These are phyloP conservation scores for Aphaenogaster floridana DNA, from an alignment of 1,140 invertebrate species.

Conservation along the genomic window DNA sequence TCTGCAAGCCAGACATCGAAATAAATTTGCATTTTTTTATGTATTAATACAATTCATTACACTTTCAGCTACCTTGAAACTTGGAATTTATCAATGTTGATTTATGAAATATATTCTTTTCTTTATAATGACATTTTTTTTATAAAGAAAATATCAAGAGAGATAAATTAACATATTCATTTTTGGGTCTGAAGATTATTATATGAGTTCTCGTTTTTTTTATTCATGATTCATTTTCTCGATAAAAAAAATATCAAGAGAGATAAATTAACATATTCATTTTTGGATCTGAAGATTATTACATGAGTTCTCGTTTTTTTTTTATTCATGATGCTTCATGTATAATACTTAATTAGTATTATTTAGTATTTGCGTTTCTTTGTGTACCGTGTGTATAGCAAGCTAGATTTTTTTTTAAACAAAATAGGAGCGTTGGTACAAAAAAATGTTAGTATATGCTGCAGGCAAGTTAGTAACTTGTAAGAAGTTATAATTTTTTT, in stretches of 20 bases:
- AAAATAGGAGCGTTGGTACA: neutral
- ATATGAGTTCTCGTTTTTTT: neutral
- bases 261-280: neutral
- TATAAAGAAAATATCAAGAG: slow-evolving; percentile 9
- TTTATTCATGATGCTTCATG: neutral
- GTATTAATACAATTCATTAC: slow-evolving; percentile 4
- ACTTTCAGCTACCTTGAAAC: neutral
- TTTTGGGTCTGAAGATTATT: neutral
- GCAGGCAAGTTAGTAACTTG: neutral
- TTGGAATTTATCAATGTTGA: neutral
- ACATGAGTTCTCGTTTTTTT: neutral
- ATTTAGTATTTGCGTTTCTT: neutral
- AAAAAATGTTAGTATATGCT: slow-evolving; percentile 4
- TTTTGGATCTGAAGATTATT: neutral
- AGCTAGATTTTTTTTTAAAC: neutral
- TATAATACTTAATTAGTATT: neutral
- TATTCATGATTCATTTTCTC: neutral
- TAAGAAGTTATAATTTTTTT: slow-evolving; percentile 15
- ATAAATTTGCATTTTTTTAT: slow-evolving; percentile 6
- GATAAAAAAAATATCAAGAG: slow-evolving; percentile 6
- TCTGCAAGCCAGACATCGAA: neutral
- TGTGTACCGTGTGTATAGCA: neutral
- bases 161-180: neutral
- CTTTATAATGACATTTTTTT: neutral
- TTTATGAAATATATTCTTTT: neutral